Evolutionary conservation across 1,140 invertebrate genomes (phyloP).

Genomic region (Periplaneta americana): DNA sequence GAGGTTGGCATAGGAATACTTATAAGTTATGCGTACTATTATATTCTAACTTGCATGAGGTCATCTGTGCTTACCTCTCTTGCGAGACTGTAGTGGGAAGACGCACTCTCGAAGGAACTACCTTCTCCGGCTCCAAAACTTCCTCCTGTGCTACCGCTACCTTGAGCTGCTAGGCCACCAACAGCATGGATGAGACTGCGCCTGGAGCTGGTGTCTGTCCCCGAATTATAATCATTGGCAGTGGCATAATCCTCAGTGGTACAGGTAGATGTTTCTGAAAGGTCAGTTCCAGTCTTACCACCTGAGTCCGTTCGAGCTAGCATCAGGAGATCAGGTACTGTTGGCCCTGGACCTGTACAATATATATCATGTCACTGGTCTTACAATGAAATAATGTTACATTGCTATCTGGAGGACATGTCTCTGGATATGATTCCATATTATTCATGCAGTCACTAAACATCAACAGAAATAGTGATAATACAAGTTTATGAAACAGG

Average conservation of each 20-base stretch:
- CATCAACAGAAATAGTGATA: too few relatives aligned
- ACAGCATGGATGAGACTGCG: constrained; percentile 2
- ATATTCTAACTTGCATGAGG: constrained; percentile 35
- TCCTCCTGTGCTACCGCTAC: constrained; percentile 12
- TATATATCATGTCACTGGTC: not conserved
- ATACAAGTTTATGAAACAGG: too few relatives aligned
- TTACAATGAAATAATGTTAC: too few relatives aligned
- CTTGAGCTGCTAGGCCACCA: constrained; percentile 33
- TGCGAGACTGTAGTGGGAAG: constrained; percentile 68
- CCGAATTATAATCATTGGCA: constrained; percentile 63
- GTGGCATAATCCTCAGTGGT: constrained; percentile 86
- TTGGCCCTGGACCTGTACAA: not conserved
- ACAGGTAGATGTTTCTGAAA: constrained; percentile 70
- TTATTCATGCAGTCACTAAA: too few relatives aligned
- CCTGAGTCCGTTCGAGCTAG: constrained; percentile 62
- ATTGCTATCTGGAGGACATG: too few relatives aligned
- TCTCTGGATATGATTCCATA: too few relatives aligned
- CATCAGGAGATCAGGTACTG: not conserved
- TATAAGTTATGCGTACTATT: too few relatives aligned
- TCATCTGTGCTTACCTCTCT: constrained; percentile 46
- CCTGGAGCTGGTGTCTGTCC: constrained; percentile 45
- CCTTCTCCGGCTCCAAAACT: constrained; percentile 47
- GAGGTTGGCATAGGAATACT: too few relatives aligned
- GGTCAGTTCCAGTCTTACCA: constrained; percentile 56
- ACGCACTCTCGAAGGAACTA: constrained; percentile 75